phyloP scores from a whole-genome alignment of 2,888 invertebrate species.

The Limulus polyphemus region DNA sequence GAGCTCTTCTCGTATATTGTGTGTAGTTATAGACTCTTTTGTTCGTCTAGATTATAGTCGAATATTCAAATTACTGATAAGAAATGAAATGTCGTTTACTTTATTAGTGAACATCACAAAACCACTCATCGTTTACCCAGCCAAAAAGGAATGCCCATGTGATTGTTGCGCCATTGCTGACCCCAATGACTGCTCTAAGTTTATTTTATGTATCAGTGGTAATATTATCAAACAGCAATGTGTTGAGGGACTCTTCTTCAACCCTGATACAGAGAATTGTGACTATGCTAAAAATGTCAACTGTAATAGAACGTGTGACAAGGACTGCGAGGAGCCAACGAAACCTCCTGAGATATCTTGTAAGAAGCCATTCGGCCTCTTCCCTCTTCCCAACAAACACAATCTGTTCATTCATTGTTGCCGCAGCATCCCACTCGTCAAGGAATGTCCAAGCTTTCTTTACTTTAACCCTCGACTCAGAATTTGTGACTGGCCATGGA shows the following conservation, averaged over 20 bases:
- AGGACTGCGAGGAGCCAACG: too few species aligned
- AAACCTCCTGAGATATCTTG: background rate
- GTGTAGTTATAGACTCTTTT: too few species aligned
- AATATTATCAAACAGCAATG: conserved; percentile 5
- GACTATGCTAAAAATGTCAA: conserved; percentile 9
- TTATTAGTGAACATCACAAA: too few species aligned
- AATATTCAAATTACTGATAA: too few species aligned
- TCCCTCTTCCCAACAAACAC: conserved; percentile 7
- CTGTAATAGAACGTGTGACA: background rate
- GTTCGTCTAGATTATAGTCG: too few species aligned
- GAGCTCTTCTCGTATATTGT: too few species aligned
- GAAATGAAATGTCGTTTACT: too few species aligned
- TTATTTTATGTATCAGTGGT: conserved; percentile 6
- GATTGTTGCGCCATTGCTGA: conserved; percentile 10
- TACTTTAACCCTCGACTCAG: conserved; percentile 10
- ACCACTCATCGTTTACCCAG: too few species aligned
- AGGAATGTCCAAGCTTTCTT: conserved; percentile 11
- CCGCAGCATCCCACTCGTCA: conserved; percentile 55
- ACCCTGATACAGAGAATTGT: conserved; percentile 8
- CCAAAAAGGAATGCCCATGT: conserved; percentile 5
- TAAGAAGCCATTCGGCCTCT: conserved; percentile 5
- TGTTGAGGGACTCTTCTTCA: conserved; percentile 11
- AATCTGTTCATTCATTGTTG: conserved; percentile 31
- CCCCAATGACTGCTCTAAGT: conserved; percentile 8
- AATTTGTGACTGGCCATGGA: conserved; percentile 21